A percentile compares a stretch with the other conserved stretches of the same genome.
phyloP scores from a whole-genome alignment of 2,797 vertebrate species.

The Cottoperca gobio region DNA sequence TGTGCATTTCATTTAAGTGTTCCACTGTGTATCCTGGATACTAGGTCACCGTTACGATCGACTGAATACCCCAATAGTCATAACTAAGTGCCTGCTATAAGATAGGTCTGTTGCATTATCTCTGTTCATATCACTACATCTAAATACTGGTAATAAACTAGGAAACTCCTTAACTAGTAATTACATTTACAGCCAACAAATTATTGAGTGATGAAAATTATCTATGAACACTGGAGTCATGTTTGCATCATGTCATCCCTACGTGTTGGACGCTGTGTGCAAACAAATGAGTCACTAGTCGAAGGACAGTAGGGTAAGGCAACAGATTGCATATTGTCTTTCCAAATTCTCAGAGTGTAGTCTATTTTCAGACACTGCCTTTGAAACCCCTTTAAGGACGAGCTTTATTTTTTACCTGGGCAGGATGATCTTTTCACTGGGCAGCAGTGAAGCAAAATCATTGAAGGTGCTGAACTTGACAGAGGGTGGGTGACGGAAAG shows the following conservation, averaged over 20 bases:
- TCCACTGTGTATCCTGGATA: background rate
- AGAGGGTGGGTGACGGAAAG: constrained; percentile 94
- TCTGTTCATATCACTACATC: background rate
- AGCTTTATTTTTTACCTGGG: constrained; percentile 86
- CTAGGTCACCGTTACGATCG: background rate
- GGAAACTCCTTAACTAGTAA: background rate
- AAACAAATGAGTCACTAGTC: constrained; percentile 31
- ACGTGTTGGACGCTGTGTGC: background rate
- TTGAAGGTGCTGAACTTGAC: constrained; percentile 99
- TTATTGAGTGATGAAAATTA: constrained; percentile 5
- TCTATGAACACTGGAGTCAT: constrained; percentile 22
- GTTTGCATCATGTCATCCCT: constrained; percentile 8
- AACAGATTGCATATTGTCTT: background rate
- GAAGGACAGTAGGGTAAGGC: background rate
- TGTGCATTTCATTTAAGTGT: background rate
- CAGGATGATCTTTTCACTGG: constrained; percentile 97
- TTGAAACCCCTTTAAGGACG: background rate
- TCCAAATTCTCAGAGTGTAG: background rate
- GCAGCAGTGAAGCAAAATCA: constrained; percentile 93
- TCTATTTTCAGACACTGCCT: background rate
- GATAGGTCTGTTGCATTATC: background rate
- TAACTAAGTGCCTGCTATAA: background rate
- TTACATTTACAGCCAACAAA: background rate
- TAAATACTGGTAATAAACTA: background rate
- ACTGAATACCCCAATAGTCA: background rate